phyloP scores from a whole-genome alignment of 2,888 invertebrate species.

The Parochlus steinenii region DNA sequence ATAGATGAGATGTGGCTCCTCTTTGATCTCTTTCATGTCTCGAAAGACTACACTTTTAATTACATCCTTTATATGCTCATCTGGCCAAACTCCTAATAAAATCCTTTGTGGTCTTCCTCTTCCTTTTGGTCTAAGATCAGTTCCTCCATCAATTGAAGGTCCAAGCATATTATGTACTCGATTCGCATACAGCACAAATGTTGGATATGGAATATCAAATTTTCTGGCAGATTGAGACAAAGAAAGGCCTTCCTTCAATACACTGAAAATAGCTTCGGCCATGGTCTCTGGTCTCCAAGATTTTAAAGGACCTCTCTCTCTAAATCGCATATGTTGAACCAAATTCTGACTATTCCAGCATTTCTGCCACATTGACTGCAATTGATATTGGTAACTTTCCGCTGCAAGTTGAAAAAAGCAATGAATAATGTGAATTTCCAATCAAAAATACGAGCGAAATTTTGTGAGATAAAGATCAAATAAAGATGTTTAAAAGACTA shows the following conservation, averaged over 20 bases:
- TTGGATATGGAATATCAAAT: conserved; percentile 89
- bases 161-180: conserved; percentile 88
- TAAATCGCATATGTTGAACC: conserved; percentile 78
- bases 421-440: neutral
- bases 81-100: conserved; percentile 81
- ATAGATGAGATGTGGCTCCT: conserved; percentile 45
- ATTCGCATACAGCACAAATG: conserved; percentile 84
- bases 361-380: conserved; percentile 92
- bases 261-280: conserved; percentile 88
- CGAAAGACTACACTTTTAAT: conserved; percentile 85
- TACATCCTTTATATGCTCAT: conserved; percentile 84
- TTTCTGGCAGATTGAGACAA: conserved; percentile 82
- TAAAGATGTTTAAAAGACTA: conserved; percentile 3
- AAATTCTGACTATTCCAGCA: conserved; percentile 88
- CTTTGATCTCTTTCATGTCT: conserved; percentile 68
- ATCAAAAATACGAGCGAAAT: neutral
- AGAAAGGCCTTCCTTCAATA: conserved; percentile 76
- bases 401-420: conserved; percentile 34
- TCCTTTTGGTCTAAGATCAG: conserved; percentile 81
- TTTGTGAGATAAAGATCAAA: neutral
- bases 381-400: conserved; percentile 90
- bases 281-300: conserved; percentile 90
- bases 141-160: conserved; percentile 79
- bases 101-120: conserved; percentile 82
- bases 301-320: conserved; percentile 80